Base-by-base conservation (phyloP, 2,113 vertebrate genomes). In the Ascaphus truei region DNA sequence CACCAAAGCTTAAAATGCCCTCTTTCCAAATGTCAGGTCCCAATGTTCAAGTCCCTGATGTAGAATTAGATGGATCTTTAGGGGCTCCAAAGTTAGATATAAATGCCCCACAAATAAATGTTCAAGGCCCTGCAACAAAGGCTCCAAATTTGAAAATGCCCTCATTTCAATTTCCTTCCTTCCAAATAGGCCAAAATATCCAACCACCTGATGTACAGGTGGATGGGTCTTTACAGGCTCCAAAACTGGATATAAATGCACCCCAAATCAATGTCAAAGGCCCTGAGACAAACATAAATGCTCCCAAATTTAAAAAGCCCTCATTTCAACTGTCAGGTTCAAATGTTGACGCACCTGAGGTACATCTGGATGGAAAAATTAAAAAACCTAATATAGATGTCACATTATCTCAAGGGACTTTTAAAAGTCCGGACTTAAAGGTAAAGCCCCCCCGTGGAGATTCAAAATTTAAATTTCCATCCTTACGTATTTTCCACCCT, bases 381-480 rank as follows among this genome's bases (percentile, higher is more conserved):
- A 33, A 34, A 22, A 59, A 27, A 5, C 34, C 34, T 9, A 25
- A 26, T 27, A 16, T 39, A 16, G 18, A 47, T 47, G 33, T 22
- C 7, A 29, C n/a, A 29, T 10, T 18, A 4, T 30, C 18, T 37
- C 33, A 23, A 11, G 55, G 30, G 10, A 47, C 43, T 18, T 47
- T 47, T 22, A 47, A 47, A 47, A 34, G 18, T 34, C 43, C 26
- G 7, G n/a, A 34, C 25, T 2, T 45, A 31, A 55, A 55, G 15
- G n/a, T 29, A 31, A 27, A 47, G 7, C 3, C 15, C 3, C n/a
- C 66, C 8, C 29, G 22, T 9, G 9, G 52, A 51, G 56, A 59
- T 18, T 52, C 45, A 20, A 71, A 43, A 71, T 71, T 71, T 51
- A 71, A 43, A 30, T 61, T 71, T 34, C 67, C 67, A 31, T 34